A percentile compares a stretch with the other conserved stretches of the same genome.
Evolutionary conservation across 2,797 vertebrate genomes (phyloP).

Genomic region (Notolepis coatsorum): DNA sequence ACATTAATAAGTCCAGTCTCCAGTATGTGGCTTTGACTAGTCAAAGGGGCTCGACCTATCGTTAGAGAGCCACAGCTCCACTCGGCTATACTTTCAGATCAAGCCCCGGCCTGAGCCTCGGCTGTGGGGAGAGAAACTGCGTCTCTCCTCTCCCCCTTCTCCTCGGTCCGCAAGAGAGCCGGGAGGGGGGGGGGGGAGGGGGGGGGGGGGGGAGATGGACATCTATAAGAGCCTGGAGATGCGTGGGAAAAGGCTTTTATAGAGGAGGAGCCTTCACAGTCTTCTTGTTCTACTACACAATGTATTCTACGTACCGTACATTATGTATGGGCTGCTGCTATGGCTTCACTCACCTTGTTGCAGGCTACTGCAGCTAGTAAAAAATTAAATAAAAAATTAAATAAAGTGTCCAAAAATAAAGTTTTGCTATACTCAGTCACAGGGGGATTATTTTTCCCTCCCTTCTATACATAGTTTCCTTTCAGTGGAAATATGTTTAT

Average conservation of each 20-base stretch:
- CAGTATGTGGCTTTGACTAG: conserved; percentile 19
- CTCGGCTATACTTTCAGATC: conserved; percentile 16
- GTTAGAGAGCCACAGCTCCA: no score
- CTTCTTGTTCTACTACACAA: conserved; percentile 4
- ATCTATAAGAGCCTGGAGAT: neutral
- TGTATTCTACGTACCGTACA: conserved; percentile 1
- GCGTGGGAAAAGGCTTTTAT: conserved; percentile 43
- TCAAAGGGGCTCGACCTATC: conserved; percentile 5
- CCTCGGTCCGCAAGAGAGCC: conserved; percentile 6
- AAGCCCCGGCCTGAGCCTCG: conserved; percentile 7
- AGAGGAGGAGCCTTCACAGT: conserved; percentile 37
- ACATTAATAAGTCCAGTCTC: conserved; percentile 13
- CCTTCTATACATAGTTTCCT: conserved; percentile 14
- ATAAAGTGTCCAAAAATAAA: conserved; percentile 39
- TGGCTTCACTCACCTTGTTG: conserved; percentile 54
- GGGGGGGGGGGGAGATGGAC: conserved; percentile 20
- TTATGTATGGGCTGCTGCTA: conserved; percentile 58
- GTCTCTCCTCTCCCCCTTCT: neutral
- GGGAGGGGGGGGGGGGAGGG: conserved; percentile 1
- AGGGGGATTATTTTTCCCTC: conserved; percentile 13
- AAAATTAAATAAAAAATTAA: neutral
- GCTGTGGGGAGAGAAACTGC: conserved; percentile 1
- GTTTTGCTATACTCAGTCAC: conserved; percentile 7
- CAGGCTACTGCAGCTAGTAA: conserved; percentile 27
- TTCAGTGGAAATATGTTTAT: conserved; percentile 36